Percentiles rank a stretch among this genome's conserved stretches.
These are phyloP conservation scores for Cotesia congregata DNA, from an alignment of 2,888 invertebrate genomes.

Conservation along the genomic window DNA sequence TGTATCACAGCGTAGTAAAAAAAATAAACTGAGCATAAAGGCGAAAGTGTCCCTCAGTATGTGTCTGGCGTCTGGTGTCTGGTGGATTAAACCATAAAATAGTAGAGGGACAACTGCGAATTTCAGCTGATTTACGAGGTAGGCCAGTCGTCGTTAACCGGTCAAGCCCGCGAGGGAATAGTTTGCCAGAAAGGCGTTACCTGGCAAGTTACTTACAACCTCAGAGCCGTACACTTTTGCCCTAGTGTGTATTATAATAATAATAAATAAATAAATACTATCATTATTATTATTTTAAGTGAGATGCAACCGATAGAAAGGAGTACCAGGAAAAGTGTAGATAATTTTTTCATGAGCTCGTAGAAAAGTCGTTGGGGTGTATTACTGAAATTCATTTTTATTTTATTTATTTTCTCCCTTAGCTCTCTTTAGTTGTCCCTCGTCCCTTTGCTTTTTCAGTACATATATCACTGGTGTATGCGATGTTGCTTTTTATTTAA, in stretches of 20 bases:
- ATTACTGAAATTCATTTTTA: neutral
- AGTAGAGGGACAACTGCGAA: slow-evolving; percentile 54
- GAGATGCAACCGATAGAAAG: neutral
- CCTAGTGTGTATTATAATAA: neutral
- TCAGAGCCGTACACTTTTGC: neutral
- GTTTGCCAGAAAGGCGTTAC: slow-evolving; percentile 29
- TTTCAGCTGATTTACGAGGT: slow-evolving; percentile 57
- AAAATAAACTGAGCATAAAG: neutral
- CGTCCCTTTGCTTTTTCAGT: neutral
- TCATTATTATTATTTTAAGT: too few species aligned
- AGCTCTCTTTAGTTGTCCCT: neutral
- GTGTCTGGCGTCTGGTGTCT: slow-evolving; percentile 47
- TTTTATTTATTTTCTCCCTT: neutral
- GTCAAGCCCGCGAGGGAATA: slow-evolving; percentile 34
- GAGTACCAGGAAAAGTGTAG: slow-evolving; percentile 17
- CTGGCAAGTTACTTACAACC: neutral
- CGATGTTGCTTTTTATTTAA: too few species aligned
- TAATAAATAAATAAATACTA: neutral
- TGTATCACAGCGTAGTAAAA: neutral
- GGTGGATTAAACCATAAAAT: slow-evolving; percentile 61
- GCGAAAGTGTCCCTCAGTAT: slow-evolving; percentile 41
- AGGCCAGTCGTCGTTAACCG: slow-evolving; percentile 41
- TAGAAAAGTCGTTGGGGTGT: slow-evolving; percentile 11
- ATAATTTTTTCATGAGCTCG: slow-evolving; percentile 26
- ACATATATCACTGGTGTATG: too few species aligned